Evolutionary conservation across 2,797 vertebrate species (phyloP), one percentile per base, ranked within the genome.

Genomic region (Pipistrellus kuhlii): DNA sequence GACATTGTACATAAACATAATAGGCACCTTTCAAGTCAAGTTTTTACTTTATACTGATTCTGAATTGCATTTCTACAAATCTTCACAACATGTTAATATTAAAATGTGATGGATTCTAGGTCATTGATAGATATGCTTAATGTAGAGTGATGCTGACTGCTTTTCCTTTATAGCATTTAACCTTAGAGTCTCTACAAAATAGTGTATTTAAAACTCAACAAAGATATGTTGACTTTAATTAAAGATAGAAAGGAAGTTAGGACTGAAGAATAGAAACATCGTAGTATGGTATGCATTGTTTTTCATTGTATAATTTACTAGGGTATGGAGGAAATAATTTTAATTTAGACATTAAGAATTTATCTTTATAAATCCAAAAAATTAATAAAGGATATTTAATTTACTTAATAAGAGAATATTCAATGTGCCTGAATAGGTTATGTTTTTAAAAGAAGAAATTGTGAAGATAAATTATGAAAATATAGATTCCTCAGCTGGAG

Each of bases 371-470:
- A 48, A 2, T 85, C 35, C n/a, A 96, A 73, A 93, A 97, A 93
- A 88, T 92, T 66, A 94, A 91, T 69, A 83, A 97, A 88, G n/a
- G 0, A 81, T 66, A 27, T 94, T 57, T 91, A 48, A 59, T 94
- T 77, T 97, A 95, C 64, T 97, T 92, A 87, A 96, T 90, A 92
- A 96, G 93, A 82, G 96, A 96, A 95, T 85, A 95, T 25, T 57
- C 57, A 93, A 51, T 89, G 72, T 66, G 78, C 68, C 95, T 95
- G 88, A 77, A 85, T 71, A 30, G 3, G 4, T 27, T 88, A 8
- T 75, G 4, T 66, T 18, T 73, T 7, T 90, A 38, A 76, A 27
- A 92, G 9, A 77, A 44, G 25, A 92, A 75, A 46, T 15, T 64
- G 12, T 75, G 10, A 69, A 12, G 35, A 35, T 64, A 2, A 25